These are phyloP conservation scores for Notarius quadriscutis DNA, from an alignment of 2,113 vertebrate genomes.

Conservation along the genomic window DNA sequence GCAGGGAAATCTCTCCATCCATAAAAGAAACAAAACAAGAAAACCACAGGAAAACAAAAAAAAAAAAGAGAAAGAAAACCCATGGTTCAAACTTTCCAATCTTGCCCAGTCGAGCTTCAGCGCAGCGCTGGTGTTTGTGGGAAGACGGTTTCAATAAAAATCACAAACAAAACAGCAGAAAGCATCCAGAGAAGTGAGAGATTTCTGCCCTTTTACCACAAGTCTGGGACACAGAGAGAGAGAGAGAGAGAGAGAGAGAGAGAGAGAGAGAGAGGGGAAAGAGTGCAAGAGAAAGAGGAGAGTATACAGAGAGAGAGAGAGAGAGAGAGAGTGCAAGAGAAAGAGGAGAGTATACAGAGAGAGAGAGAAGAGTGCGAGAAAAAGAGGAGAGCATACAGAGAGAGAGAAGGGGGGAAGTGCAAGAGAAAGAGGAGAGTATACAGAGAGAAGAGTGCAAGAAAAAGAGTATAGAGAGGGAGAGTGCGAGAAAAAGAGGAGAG, in stretches of 20 bases:
- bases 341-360: no score
- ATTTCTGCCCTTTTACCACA: no score
- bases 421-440: no score
- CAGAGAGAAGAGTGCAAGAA: no score
- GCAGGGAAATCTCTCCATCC: not conserved
- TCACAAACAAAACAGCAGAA: not conserved
- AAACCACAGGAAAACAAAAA: not conserved
- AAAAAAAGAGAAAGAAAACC: not conserved
- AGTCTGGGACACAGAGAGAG: slow-evolving; percentile 22
- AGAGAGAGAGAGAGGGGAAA: not conserved
- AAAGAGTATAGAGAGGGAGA: no score
- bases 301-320: no score
- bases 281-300: no score
- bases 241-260: slow-evolving; percentile 13
- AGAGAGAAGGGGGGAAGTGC: no score
- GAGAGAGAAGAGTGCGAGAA: no score
- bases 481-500: no score
- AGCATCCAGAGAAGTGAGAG: not conserved
- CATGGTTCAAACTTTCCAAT: not conserved
- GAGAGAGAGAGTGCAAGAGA: no score
- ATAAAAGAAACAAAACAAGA: not conserved
- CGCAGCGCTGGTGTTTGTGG: not conserved
- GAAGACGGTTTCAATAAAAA: not conserved
- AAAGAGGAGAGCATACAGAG: no score
- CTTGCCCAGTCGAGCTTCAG: not conserved